Conservation (phyloP, 2,113 vertebrate genomes). For the Balaeniceps rex region DNA sequence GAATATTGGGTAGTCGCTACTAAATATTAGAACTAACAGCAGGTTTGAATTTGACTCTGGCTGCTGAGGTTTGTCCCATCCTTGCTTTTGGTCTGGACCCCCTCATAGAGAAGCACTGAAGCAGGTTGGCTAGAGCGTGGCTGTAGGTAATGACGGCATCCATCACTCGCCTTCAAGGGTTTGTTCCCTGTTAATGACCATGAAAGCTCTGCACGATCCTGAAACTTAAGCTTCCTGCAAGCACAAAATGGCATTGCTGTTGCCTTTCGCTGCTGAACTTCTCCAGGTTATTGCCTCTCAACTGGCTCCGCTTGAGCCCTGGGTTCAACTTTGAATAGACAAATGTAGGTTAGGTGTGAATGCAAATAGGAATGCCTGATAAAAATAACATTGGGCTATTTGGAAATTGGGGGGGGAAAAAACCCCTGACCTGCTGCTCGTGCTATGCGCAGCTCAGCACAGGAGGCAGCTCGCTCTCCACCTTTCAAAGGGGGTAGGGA, state of each 20-base stretch:
- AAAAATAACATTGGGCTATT: neutral
- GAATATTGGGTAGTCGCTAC: neutral
- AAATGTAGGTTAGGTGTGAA: conserved; percentile 11
- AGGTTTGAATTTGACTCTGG: neutral
- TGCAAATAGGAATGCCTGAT: neutral
- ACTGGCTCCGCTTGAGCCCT: neutral
- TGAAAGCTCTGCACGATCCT: neutral
- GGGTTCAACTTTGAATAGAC: neutral
- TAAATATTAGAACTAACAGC: neutral
- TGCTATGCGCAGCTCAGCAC: neutral
- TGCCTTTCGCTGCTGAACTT: neutral
- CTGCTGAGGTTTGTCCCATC: neutral
- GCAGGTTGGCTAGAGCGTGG: neutral
- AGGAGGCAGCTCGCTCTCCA: neutral
- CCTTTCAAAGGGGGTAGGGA: neutral
- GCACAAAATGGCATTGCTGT: neutral
- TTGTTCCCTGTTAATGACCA: neutral
- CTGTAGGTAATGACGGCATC: neutral
- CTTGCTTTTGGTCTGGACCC: neutral
- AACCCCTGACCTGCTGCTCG: neutral
- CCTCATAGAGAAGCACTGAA: neutral
- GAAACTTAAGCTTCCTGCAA: neutral
- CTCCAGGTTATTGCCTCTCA: neutral
- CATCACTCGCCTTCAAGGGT: neutral
- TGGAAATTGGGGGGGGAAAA: neutral